Evolutionary conservation across 2,888 invertebrate genomes (phyloP), one percentile per base, ranked within the genome.

Genomic region (Anoncus sp.): DNA sequence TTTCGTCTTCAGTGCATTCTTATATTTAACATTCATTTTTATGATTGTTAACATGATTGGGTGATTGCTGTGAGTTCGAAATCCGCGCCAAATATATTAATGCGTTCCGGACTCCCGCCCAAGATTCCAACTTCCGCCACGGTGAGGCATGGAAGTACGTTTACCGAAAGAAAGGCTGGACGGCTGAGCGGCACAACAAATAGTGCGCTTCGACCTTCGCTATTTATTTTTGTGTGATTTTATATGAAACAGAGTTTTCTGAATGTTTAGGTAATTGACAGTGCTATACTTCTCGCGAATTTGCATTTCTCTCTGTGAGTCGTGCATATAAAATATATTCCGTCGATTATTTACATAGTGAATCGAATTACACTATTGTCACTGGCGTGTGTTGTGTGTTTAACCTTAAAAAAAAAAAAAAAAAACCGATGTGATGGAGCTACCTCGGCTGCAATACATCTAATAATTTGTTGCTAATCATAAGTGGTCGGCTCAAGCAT

Each of bases 51-150:
- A 43, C 43, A 31, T 31, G 31, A 31, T 31, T 31, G 7, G 31
- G n/a, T 43, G 43, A 43, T 43, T 43, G 7, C 43, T 43, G 10
- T 14, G n/a, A n/a, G n/a, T 43, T 43, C 31, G 31, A 31, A 31
- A 31, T 31, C 31, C 31, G 31, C 31, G 31, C 5, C 4, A 31
- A 31, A 31, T 43, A 43, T 14, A 43, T 14, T 43, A 43, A 43
- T 43, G 43, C 43, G 4, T 43, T 43, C n/a, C 43, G 43, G 43
- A 43, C 43, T 43, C 43, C 4, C 7, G 16, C 43, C n/a, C 43
- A 43, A 43, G 43, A 43, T 43, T 43, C n/a, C 43, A 43, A 43
- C 43, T 43, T 43, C 43, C 43, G n/a, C n/a, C 43, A 43, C n/a
- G n/a, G 43, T 43, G 43, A 43, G n/a, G 43, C 43, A n/a, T 43